Evolutionary conservation across 2,888 invertebrate genomes (phyloP), one percentile per base, ranked within the genome.

Genomic region (Strigamia crassipes): DNA sequence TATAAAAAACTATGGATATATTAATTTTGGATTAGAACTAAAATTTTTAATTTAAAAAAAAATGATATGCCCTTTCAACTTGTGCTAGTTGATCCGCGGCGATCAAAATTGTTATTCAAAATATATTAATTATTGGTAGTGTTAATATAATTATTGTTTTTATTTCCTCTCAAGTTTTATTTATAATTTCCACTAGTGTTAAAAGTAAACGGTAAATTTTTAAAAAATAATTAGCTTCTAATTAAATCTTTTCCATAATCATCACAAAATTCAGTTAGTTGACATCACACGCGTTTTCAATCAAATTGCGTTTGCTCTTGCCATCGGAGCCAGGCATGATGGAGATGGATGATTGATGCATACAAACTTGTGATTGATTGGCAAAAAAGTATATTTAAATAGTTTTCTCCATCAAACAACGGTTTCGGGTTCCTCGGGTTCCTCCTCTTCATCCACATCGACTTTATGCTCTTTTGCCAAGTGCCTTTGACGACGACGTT

Each of bases 381-480:
- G 23, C 61, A 46, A 46, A 46, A 46, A 46, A 46, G 46, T 46
- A 46, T 46, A 46, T 46, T 15, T 78, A 23, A 23, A 78, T 27
- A 31, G 27, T 18, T 31, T 13, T 18, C 31, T 31, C 15, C 23
- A 34, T 73, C 38, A 81, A 66, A 81, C 81, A 34, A 81, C 81
- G 1, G 81, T 81, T 77, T 66, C 73, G 13, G 66, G 73, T 27
- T 56, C 31, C 34, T 66, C 73, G 13, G 66, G 73, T 27, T 56
- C 31, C 34, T 81, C 81, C 13, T 81, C 81, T 3, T 27, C 38
- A 38, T 38, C 38, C 38, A 81, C 41, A 18, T 81, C 81, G 12
- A 81, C 51, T 18, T 81, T 81, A 38, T 77, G 66, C 42, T 73
- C 81, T 81, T 81, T 81, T 66, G 38, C 73, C 21, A 81, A 42